Base-by-base conservation (phyloP, 1,140 invertebrate species). In the Drosophila grimshawi region DNA sequence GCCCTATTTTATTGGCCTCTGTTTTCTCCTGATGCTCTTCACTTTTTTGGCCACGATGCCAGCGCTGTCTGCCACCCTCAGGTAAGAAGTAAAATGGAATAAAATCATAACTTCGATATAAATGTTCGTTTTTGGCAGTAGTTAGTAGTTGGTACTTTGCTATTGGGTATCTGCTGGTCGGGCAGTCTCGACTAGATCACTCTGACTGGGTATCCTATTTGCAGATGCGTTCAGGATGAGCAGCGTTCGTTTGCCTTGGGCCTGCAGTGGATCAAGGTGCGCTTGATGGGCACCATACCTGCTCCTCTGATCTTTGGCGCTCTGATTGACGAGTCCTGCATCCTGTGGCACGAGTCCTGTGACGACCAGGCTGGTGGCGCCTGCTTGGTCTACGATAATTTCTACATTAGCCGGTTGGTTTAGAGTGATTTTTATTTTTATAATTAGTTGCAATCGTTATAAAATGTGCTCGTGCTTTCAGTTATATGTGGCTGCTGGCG, bases 211-310 rank as follows among this genome's bases (percentile, higher is more conserved):
- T 19, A 19, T 19, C 3, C 10, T 5, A 4, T 5, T 37, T 46
- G 2, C 68, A 96, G 97, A 82, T 97, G 96, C 76, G 97, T 98
- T 3, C 94, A 95, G 32, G 95, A 96, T 83, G 96, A 97, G 68
- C 96, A 97, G 90, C 94, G 96, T 46, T 96, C 97, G 2, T 97
- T 98, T 93, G 97, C 96, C 1, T 92, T 98, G 33, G 97, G 97
- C 0, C 95, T 98, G 80, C 97, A 98, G 91, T 97, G 97, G 96
- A 96, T 97, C 32, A 95, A 96, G 72, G 96, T 97, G 5, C 94
- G 97, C 11, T 90, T 96, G 48, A 80, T 95, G 90, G 96, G 96
- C n/a, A 97, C 97, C 3, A 97, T 97, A 81, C 97, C 97, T 1
- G 96, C 96, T 10, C 97, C 97, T 0, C 95, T 98, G 62, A 94